Base-by-base conservation (phyloP, 2,888 invertebrate species). In the Drosophila tanythrix region DNA sequence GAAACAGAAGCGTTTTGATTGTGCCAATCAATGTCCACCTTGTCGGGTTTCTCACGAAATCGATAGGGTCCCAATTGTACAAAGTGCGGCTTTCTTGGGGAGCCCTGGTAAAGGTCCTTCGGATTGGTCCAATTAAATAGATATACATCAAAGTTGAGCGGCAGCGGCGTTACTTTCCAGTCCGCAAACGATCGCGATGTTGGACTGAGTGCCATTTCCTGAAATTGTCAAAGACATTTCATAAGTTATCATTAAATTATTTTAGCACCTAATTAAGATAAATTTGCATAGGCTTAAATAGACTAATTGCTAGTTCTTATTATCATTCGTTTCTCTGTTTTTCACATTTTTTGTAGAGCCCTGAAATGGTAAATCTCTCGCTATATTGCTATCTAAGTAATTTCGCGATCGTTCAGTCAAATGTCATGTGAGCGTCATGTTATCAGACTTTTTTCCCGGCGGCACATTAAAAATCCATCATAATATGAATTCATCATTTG, bases 101-200 rank as follows among this genome's bases (percentile, higher is more conserved):
- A 94, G 58, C 94, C 94, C 18, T 94, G 94, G 5, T 94, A 94
- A 43, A 95, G 94, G 62, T 95, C 94, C 27, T 95, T 94, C 0
- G 96, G 95, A 92, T 97, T 97, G 4, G 97, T 97, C 97, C 97
- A 97, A 92, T 97, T 97, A 91, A 95, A 97, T 77, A 96, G 94
- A 91, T 95, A 96, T 56, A 97, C 93, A 83, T 96, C 95, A 74
- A 97, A 93, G 83, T 93, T 93, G 1, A 96, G 91, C 0, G 96
- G 95, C 35, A 96, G 92, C 0, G 94, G 94, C 0, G 96, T 95
- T 27, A 94, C 95, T 84, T 95, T 94, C 98, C 98, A 98, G 40
- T 95, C 92, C 1, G 94, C 93, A 92, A 94, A 97, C 2, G 95
- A 94, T 4, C 94, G 93, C 0, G 96, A 95, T 2, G 92, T 93